Percentiles rank a stretch among this genome's conserved stretches.
Evolutionary conservation across 2,888 invertebrate species (phyloP).

Genomic region (Drosophila demipolita): DNA sequence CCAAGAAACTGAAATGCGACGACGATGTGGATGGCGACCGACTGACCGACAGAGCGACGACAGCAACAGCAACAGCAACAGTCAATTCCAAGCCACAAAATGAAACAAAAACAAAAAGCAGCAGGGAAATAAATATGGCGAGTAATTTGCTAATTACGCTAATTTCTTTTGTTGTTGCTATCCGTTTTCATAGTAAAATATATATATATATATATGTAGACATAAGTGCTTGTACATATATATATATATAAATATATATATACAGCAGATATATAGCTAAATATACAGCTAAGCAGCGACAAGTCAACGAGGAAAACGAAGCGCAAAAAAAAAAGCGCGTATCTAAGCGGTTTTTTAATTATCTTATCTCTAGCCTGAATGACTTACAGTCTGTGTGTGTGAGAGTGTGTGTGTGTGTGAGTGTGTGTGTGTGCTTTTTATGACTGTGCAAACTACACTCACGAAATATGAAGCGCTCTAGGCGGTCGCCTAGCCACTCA

Average conservation of each 20-base stretch:
- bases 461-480: constrained; percentile 64
- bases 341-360: constrained; percentile 80
- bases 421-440: constrained; percentile 52
- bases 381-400: constrained; percentile 48
- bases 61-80: neutral
- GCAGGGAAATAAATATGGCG: constrained; percentile 25
- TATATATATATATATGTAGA: constrained; percentile 9
- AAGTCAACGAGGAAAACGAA: constrained; percentile 38
- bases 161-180: constrained; percentile 77
- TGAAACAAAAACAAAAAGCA: constrained; percentile 41
- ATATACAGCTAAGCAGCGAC: constrained; percentile 8
- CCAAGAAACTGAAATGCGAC: constrained; percentile 78
- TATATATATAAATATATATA: constrained; percentile 25
- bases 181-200: constrained; percentile 75
- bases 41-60: constrained; percentile 29
- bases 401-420: constrained; percentile 24
- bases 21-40: constrained; percentile 55
- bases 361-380: constrained; percentile 75
- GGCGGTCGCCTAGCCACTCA: constrained; percentile 73
- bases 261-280: constrained; percentile 3
- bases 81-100: constrained; percentile 70
- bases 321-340: constrained; percentile 69
- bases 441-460: constrained; percentile 71
- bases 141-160: constrained; percentile 80
- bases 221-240: constrained; percentile 10